A percentile compares a stretch with the other conserved stretches of the same genome.
These are phyloP conservation scores for Drosophila siamana DNA, from an alignment of 2,888 invertebrate genomes.

Conservation along the genomic window DNA sequence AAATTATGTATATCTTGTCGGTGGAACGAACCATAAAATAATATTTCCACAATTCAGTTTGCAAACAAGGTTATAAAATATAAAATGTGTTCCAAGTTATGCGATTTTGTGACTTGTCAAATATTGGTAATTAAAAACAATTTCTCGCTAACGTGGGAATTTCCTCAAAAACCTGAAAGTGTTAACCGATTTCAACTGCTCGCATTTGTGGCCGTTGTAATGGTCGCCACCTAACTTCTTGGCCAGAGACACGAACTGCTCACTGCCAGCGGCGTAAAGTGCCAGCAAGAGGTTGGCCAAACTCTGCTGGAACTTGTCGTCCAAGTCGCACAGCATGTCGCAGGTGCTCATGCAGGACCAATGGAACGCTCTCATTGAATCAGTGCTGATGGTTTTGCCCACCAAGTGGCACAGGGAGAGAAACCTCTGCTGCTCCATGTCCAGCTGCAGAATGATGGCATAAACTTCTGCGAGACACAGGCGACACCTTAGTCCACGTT, in stretches of 20 bases:
- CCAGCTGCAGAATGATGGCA: slow-evolving; percentile 34
- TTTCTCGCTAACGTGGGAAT: neutral
- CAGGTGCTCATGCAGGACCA: slow-evolving; percentile 34
- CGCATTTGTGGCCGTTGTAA: neutral
- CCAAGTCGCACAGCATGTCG: slow-evolving; percentile 29
- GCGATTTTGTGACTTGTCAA: neutral
- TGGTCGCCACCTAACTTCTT: slow-evolving; percentile 15
- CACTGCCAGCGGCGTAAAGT: slow-evolving; percentile 1
- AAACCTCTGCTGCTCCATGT: slow-evolving; percentile 42
- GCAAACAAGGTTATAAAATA: neutral
- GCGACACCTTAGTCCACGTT: neutral
- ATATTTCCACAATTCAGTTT: neutral
- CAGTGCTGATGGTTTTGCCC: neutral
- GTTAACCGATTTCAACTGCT: slow-evolving; percentile 1
- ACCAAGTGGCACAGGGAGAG: neutral
- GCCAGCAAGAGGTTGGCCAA: slow-evolving; percentile 32
- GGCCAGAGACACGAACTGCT: slow-evolving; percentile 18
- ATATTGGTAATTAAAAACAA: neutral
- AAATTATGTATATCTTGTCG: too few relatives aligned
- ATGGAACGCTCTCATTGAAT: neutral
- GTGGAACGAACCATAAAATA: too few relatives aligned
- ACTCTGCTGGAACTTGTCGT: slow-evolving; percentile 15
- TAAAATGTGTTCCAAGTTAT: neutral
- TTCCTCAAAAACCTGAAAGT: slow-evolving; percentile 7
- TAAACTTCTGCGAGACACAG: slow-evolving; percentile 29